phyloP scores from a whole-genome alignment of 2,888 invertebrate species.

The Prosapia bicincta region DNA sequence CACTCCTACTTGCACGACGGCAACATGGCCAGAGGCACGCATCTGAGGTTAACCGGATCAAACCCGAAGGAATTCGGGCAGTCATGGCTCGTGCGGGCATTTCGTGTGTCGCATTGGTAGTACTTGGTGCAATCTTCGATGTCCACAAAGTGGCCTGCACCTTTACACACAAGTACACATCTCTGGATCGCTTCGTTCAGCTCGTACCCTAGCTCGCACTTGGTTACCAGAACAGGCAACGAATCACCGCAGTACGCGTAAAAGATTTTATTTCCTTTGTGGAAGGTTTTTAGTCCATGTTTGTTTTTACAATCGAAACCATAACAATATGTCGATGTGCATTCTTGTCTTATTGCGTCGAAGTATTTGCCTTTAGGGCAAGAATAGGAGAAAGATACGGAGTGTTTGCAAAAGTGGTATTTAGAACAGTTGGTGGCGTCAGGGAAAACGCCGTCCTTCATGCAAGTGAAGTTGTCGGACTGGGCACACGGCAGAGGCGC shows the following conservation, averaged over 20 bases:
- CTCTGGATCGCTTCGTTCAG: neutral
- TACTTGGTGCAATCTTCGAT: neutral
- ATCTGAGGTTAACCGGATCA: neutral
- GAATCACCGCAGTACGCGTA: neutral
- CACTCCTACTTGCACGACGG: no score
- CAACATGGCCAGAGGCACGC: neutral
- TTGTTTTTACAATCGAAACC: neutral
- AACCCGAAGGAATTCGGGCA: neutral
- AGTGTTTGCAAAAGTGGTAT: neutral
- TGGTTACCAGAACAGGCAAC: neutral
- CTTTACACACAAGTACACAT: neutral
- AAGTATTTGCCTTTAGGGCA: neutral
- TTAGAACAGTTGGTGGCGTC: neutral
- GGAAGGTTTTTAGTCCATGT: neutral
- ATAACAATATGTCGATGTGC: neutral
- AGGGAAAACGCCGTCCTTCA: conserved; percentile 6
- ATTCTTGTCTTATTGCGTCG: neutral
- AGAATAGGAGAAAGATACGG: neutral
- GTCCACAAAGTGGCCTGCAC: neutral
- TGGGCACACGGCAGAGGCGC: neutral
- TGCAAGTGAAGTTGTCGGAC: neutral
- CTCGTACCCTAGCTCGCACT: neutral
- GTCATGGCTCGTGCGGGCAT: neutral
- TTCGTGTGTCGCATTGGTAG: neutral
- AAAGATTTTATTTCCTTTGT: neutral